A percentile compares a stretch with the other conserved stretches of the same genome.
Evolutionary conservation across 2,888 invertebrate species (phyloP).

Genomic region (Calameuta idolon): DNA sequence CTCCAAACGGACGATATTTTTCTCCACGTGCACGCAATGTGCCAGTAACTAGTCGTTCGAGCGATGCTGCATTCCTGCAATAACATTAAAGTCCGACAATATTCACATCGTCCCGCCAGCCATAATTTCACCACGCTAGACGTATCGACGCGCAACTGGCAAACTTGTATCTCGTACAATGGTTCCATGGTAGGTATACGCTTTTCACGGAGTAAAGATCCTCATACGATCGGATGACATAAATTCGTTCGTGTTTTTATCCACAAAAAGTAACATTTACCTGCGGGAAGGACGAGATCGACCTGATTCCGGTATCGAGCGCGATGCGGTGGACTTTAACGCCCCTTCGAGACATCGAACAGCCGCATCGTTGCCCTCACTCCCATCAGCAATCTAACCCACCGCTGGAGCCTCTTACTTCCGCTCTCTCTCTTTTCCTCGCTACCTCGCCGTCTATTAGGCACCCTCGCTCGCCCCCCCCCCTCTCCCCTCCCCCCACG

Average conservation of each 20-base stretch:
- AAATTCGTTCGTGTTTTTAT: not conserved
- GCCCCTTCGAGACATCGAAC: too few relatives aligned
- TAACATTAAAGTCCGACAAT: conserved; percentile 33
- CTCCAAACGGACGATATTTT: not conserved
- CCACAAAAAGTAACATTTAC: not conserved
- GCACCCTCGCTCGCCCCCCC: too few relatives aligned
- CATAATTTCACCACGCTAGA: conserved; percentile 33
- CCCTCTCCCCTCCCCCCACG: too few relatives aligned
- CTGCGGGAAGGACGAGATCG: not conserved
- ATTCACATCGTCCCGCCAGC: conserved; percentile 34
- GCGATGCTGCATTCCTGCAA: conserved; percentile 35
- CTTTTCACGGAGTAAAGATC: not conserved
- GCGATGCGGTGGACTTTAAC: too few relatives aligned
- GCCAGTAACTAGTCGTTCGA: conserved; percentile 31
- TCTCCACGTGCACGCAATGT: conserved; percentile 2
- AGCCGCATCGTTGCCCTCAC: too few relatives aligned
- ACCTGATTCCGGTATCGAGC: not conserved
- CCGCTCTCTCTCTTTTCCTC: too few relatives aligned
- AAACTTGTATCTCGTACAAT: not conserved
- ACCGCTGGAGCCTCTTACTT: too few relatives aligned
- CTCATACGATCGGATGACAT: not conserved
- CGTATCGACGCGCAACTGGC: conserved; percentile 31
- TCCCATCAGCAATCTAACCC: too few relatives aligned
- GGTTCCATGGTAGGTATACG: not conserved
- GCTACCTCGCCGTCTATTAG: too few relatives aligned